phyloP scores from a whole-genome alignment of 2,113 vertebrate species.

The Elachura formosa region DNA sequence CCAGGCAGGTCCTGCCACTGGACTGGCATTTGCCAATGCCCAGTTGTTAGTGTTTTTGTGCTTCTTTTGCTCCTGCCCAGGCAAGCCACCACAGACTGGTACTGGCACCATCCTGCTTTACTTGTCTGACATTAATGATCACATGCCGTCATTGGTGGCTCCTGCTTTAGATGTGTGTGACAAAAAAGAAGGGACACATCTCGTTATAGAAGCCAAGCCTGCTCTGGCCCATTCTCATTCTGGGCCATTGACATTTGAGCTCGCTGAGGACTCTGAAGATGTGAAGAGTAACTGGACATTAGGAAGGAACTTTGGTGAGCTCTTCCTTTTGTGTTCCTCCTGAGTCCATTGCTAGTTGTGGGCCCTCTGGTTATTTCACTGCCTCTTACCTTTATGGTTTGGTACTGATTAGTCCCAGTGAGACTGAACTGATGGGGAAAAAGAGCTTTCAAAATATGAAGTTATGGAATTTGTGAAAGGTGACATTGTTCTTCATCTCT shows the following conservation, averaged over 20 bases:
- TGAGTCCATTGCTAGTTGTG: background rate
- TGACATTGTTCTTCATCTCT: background rate
- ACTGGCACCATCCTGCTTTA: background rate
- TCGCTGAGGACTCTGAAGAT: background rate
- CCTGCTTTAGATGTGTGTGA: background rate
- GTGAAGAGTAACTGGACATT: background rate
- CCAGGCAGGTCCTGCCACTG: background rate
- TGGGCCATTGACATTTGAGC: background rate
- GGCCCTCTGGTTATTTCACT: background rate
- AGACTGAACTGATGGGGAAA: background rate
- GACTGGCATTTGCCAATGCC: background rate
- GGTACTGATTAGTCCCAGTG: background rate
- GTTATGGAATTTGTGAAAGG: background rate
- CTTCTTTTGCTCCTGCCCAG: background rate
- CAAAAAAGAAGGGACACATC: background rate
- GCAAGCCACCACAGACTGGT: background rate
- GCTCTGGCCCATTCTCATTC: background rate
- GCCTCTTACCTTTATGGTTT: background rate
- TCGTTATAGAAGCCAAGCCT: background rate
- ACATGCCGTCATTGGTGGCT: background rate
- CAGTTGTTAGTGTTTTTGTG: background rate
- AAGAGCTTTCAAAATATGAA: background rate
- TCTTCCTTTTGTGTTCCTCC: background rate
- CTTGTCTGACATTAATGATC: background rate
- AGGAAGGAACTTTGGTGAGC: background rate